Evolutionary conservation across 1,140 invertebrate genomes (phyloP).

Genomic region (Polypedilum pembai): DNA sequence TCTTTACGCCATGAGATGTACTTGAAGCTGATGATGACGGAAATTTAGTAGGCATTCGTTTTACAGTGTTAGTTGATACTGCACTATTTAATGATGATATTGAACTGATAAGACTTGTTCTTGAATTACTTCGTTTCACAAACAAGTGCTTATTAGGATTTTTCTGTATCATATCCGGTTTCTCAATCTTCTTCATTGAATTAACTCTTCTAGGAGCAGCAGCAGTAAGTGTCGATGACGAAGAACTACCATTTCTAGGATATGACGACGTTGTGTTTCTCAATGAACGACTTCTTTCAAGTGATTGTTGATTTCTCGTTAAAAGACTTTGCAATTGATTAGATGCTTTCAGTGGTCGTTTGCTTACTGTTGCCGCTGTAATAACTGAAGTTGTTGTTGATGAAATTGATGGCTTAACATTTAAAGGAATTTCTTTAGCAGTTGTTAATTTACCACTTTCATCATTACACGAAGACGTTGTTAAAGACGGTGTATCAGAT

Average conservation of each 20-base stretch:
- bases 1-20: slow-evolving; percentile 31
- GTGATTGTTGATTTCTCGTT: slow-evolving; percentile 30
- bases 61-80: slow-evolving; percentile 69
- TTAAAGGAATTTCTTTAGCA: slow-evolving; percentile 34
- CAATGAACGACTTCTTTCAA: slow-evolving; percentile 27
- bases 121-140: slow-evolving; percentile 56
- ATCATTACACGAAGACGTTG: slow-evolving; percentile 61
- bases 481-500: slow-evolving; percentile 66
- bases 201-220: slow-evolving; percentile 37
- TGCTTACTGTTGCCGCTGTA: slow-evolving; percentile 36
- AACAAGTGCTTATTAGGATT: slow-evolving; percentile 36
- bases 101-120: slow-evolving; percentile 70
- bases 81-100: slow-evolving; percentile 73
- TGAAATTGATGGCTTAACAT: slow-evolving; percentile 32
- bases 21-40: slow-evolving; percentile 39
- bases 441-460: slow-evolving; percentile 43
- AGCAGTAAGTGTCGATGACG: slow-evolving; percentile 19
- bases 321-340: background rate
- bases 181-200: slow-evolving; percentile 40
- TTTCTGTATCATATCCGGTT: slow-evolving; percentile 32
- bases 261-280: background rate
- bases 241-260: background rate
- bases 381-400: slow-evolving; percentile 36
- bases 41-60: slow-evolving; percentile 49
- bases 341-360: slow-evolving; percentile 33